Percentiles rank a stretch among this genome's conserved stretches.
Conservation (phyloP, 2,113 vertebrate species). For the Scomber colias region DNA sequence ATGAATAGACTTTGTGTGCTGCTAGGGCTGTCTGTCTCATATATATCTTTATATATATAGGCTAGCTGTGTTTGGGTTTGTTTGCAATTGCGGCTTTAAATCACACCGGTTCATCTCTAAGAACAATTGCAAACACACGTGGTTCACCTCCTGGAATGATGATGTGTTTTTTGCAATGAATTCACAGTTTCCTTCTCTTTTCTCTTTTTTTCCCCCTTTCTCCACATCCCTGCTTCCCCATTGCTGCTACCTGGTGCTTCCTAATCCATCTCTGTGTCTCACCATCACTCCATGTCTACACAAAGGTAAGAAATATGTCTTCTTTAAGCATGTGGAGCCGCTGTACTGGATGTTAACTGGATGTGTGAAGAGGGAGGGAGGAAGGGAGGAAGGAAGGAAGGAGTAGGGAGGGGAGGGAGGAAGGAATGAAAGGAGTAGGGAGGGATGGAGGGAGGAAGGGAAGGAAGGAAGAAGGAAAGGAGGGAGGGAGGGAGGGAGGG, state of each 20-base stretch:
- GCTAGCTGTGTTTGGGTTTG: not conserved
- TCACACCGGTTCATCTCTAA: conserved; percentile 18
- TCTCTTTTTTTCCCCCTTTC: not conserved
- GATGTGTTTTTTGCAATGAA: conserved; percentile 25
- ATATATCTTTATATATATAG: no score
- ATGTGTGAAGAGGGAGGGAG: not conserved
- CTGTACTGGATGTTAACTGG: not conserved
- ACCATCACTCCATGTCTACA: conserved; percentile 23
- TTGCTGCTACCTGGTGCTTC: not conserved
- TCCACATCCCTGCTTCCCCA: conserved; percentile 12
- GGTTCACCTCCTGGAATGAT: no score
- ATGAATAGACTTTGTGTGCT: not conserved
- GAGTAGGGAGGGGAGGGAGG: no score
- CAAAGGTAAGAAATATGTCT: conserved; percentile 79
- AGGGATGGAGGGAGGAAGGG: no score
- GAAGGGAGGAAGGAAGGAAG: no score
- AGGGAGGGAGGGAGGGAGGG: no score
- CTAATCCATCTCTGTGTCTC: not conserved
- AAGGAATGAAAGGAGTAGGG: no score
- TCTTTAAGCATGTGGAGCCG: not conserved
- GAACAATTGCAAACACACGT: conserved; percentile 10
- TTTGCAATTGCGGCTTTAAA: not conserved
- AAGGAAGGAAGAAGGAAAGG: no score
- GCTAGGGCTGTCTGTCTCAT: no score
- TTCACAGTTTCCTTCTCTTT: conserved; percentile 36